Evolutionary conservation across 2,113 vertebrate species (phyloP).

Genomic region (Leptodactylus fuscus): DNA sequence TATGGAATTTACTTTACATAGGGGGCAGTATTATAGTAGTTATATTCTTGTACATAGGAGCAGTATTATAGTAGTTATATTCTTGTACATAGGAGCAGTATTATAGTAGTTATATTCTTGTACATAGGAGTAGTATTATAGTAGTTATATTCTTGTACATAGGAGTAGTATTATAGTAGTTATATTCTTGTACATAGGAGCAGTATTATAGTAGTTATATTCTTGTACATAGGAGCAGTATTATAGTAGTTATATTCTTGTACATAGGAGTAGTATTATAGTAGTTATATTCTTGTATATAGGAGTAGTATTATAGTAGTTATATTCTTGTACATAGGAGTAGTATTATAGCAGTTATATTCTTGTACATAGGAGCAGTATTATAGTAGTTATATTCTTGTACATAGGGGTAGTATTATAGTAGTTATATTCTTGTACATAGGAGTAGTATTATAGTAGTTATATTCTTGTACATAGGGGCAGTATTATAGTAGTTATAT

Average conservation of each 20-base stretch:
- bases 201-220: constrained; percentile 15
- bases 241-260: constrained; percentile 4
- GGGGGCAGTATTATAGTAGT: constrained; percentile 15
- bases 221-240: background rate
- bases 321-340: background rate
- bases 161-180: constrained; percentile 1
- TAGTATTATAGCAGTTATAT: constrained; percentile 12
- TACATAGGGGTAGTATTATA: background rate
- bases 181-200: constrained; percentile 1
- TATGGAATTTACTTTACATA: background rate
- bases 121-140: background rate
- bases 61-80: constrained; percentile 11
- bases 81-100: background rate
- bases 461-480: background rate
- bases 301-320: constrained; percentile 7
- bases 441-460: background rate
- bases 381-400: constrained; percentile 11
- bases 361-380: constrained; percentile 2
- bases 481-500: too few species aligned
- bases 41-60: background rate
- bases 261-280: background rate
- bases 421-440: constrained; percentile 6
- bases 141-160: constrained; percentile 11
- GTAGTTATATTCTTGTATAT: constrained; percentile 4
- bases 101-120: constrained; percentile 1